Conservation (phyloP, 2,888 invertebrate genomes). For the Criorhina ranunculi region DNA sequence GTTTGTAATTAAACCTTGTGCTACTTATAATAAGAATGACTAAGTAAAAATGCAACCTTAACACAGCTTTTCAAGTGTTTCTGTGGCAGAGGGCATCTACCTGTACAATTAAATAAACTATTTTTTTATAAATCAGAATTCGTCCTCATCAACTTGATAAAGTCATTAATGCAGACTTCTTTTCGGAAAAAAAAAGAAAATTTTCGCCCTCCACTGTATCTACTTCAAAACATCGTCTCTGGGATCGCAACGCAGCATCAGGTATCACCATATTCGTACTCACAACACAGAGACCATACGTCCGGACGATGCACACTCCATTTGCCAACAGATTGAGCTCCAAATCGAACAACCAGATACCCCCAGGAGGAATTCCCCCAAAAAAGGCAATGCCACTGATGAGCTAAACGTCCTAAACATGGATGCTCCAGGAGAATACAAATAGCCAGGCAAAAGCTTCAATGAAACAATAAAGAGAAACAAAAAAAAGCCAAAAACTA, state of each 20-base stretch:
- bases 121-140: background rate
- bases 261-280: constrained; percentile 13
- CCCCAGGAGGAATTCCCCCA: constrained; percentile 56
- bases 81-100: no score
- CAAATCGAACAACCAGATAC: constrained; percentile 44
- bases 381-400: constrained; percentile 60
- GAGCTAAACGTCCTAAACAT: constrained; percentile 56
- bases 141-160: background rate
- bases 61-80: no score
- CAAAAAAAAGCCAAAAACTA: background rate
- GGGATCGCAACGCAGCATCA: constrained; percentile 8
- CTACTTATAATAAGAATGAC: no score
- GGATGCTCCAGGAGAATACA: constrained; percentile 43
- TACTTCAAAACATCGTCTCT: background rate
- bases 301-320: constrained; percentile 40
- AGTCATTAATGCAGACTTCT: constrained; percentile 18
- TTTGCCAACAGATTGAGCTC: constrained; percentile 52
- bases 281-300: constrained; percentile 16
- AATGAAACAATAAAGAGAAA: constrained; percentile 15
- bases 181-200: background rate
- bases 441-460: constrained; percentile 42
- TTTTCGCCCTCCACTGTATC: constrained; percentile 23
- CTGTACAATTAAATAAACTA: no score
- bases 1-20: no score
- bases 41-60: no score